Percentiles rank a stretch among this genome's conserved stretches.
Evolutionary conservation across 2,797 vertebrate species (phyloP).

Genomic region (Alouatta caraya): DNA sequence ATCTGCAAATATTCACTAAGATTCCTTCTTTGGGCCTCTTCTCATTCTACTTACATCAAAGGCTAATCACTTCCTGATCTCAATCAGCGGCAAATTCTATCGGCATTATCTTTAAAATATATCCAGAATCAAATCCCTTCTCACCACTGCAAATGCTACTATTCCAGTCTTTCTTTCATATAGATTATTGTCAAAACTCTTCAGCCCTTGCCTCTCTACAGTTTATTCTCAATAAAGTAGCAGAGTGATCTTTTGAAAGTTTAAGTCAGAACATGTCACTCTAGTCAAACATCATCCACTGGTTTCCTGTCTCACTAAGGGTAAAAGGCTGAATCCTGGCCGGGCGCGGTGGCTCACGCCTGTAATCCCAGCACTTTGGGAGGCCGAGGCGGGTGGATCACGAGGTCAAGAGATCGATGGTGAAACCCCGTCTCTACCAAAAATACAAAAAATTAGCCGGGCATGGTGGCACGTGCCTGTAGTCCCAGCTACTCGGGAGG

Average conservation of each 20-base stretch:
- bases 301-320: neutral
- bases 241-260: conserved; percentile 2
- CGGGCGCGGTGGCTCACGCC: no score
- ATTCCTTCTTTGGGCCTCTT: neutral
- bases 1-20: neutral
- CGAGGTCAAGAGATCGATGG: no score
- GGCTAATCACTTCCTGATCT: neutral
- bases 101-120: neutral
- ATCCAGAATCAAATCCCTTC: conserved; percentile 4
- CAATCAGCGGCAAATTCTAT: neutral
- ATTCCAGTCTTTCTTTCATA: neutral
- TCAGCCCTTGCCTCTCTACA: neutral
- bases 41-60: conserved; percentile 20
- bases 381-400: no score
- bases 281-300: neutral
- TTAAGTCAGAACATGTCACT: neutral
- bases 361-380: no score
- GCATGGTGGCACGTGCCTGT: no score
- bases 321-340: neutral
- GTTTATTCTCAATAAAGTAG: conserved; percentile 1
- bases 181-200: conserved; percentile 7
- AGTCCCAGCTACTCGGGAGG: no score
- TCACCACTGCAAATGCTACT: neutral
- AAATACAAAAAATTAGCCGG: no score
- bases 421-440: no score